Conservation (phyloP, 2,113 vertebrate genomes). For the Scortum barcoo region DNA sequence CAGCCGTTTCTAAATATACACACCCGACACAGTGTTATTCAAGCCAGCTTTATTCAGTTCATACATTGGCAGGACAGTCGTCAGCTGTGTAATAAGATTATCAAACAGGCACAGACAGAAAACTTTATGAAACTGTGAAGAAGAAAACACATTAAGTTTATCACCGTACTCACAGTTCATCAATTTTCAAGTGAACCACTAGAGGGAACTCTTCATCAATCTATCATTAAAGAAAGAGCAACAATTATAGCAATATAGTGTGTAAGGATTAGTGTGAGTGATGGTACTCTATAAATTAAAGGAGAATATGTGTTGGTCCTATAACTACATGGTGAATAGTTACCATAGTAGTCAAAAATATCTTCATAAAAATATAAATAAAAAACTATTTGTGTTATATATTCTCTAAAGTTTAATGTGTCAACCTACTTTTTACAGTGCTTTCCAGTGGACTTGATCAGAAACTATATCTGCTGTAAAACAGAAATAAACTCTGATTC, state of each 20-base stretch:
- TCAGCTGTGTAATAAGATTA: not conserved
- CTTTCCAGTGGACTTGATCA: not conserved
- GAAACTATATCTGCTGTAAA: not conserved
- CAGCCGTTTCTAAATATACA: not conserved
- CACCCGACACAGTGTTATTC: not conserved
- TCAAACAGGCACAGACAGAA: slow-evolving; percentile 1
- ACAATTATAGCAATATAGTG: not conserved
- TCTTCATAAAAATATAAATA: not conserved
- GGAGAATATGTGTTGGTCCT: not conserved
- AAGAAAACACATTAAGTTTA: not conserved
- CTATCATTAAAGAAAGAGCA: not conserved
- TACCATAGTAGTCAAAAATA: not conserved
- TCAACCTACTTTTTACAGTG: not conserved
- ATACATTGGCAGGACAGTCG: not conserved
- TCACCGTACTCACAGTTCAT: not conserved
- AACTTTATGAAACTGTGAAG: not conserved
- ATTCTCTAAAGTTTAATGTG: not conserved
- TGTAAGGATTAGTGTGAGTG: not conserved
- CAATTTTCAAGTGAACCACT: slow-evolving; percentile 49
- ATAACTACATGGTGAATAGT: not conserved
- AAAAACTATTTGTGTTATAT: not conserved
- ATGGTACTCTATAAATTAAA: not conserved
- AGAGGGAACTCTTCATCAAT: slow-evolving; percentile 66
- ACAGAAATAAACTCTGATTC: not conserved
- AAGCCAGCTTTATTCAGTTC: slow-evolving; percentile 12